A percentile compares a stretch with the other conserved stretches of the same genome.
phyloP scores from a whole-genome alignment of 2,888 invertebrate genomes.

The Rosalia funebris region DNA sequence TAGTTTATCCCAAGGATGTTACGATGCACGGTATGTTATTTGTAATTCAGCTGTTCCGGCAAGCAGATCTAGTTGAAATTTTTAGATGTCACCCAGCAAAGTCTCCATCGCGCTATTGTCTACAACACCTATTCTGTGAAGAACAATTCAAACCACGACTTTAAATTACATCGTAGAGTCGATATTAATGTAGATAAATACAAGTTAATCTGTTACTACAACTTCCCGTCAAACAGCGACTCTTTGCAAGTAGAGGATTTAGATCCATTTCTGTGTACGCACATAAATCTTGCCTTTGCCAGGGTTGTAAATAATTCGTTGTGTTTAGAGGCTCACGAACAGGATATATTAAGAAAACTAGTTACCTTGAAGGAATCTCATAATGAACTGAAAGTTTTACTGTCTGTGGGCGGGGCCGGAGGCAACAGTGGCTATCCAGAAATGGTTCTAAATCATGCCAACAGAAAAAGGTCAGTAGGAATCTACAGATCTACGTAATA shows the following conservation, averaged over 20 bases:
- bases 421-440: constrained; percentile 72
- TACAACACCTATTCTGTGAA: constrained; percentile 48
- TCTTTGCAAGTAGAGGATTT: constrained; percentile 63
- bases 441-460: constrained; percentile 78
- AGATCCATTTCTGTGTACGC: constrained; percentile 81
- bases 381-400: constrained; percentile 76
- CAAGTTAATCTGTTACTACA: constrained; percentile 77
- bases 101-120: constrained; percentile 51
- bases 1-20: constrained; percentile 45
- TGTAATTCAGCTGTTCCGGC: background rate
- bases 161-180: constrained; percentile 34
- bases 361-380: constrained; percentile 69
- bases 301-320: constrained; percentile 71
- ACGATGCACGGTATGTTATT: constrained; percentile 34
- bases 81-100: constrained; percentile 48
- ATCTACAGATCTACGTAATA: background rate
- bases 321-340: constrained; percentile 63
- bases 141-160: constrained; percentile 36
- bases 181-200: constrained; percentile 23
- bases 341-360: constrained; percentile 47
- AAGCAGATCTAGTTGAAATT: constrained; percentile 15
- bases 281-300: constrained; percentile 83
- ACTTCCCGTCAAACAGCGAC: constrained; percentile 62
- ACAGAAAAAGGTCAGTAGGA: constrained; percentile 68
- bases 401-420: constrained; percentile 77